phyloP scores from a whole-genome alignment of 2,113 vertebrate genomes.

The Himantopus leucocephalus region DNA sequence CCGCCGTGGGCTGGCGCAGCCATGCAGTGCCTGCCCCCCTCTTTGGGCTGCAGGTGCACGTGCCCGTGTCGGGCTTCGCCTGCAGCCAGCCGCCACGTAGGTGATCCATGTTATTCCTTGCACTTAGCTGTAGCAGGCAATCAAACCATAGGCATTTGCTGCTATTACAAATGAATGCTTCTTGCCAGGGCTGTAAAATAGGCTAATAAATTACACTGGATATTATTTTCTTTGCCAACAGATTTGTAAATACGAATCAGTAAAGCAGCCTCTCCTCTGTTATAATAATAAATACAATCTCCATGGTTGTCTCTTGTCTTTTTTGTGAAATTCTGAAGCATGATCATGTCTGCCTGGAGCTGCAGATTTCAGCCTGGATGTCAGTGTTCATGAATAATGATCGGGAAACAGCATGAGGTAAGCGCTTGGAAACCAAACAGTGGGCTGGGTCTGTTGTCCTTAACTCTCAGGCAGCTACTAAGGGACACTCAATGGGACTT shows the following conservation, averaged over 20 bases:
- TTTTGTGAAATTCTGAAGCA: background rate
- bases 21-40: background rate
- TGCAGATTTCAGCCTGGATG: background rate
- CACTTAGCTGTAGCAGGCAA: background rate
- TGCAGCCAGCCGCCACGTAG: rapidly evolving
- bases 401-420: background rate
- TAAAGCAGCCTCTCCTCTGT: conserved; percentile 24
- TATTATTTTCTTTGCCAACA: conserved; percentile 41
- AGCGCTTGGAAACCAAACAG: background rate
- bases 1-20: background rate
- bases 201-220: conserved; percentile 58
- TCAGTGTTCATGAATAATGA: background rate
- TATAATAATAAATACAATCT: conserved; percentile 41
- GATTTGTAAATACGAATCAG: conserved; percentile 53
- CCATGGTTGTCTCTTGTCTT: background rate
- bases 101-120: background rate
- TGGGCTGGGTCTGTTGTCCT: background rate
- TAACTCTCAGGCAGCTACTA: background rate
- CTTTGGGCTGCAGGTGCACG: background rate
- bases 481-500: background rate
- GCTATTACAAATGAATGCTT: conserved; percentile 22
- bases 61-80: background rate
- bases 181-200: conserved; percentile 28
- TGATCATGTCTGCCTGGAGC: background rate
- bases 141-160: conserved; percentile 10